Evolutionary conservation across 2,113 vertebrate species (phyloP), one percentile per base, ranked within the genome.

Genomic region (Morone saxatilis): DNA sequence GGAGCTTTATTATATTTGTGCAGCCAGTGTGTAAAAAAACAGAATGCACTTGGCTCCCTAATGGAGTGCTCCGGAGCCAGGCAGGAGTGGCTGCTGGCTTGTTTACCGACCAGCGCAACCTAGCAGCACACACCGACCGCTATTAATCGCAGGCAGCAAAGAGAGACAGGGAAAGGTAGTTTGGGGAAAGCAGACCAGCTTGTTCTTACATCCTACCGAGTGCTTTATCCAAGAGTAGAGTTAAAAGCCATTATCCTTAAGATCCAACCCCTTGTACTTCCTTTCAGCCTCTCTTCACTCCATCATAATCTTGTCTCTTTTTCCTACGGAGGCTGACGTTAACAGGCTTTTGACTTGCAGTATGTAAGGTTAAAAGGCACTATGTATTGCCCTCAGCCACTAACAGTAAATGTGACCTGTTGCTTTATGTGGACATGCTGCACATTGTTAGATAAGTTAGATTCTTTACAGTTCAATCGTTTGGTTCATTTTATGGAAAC

Each of bases 1-100:
- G 81, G 83, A 71, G 65, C 78, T 93, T 93, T 92, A 94, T 94
- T 95, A 94, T 94, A 92, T 95, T 94, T 96, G 93, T 93, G 91
- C 91, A 94, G 93, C 88, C 87, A 92, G 86, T 91, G 88, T 93
- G 80, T 79, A 80, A 84, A 80, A 86, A 61, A 78, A 77, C 51
- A 85, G 78, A 91, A 93, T 88, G 85, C 79, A 90, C 92, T 92
- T 76, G 76, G 70, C 59, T 84, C 85, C 75, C 75, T 95, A 94
- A 94, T 96, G 90, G 90, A 93, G 89, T 88, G 71, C 80, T 91
- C 68, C 38, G 1, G 67, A 80, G 83, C 86, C 72, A 74, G 81
- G 67, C 76, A 80, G 77, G 83, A 89, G 76, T n/a, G 66, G 81
- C 80, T 90, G 63, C 79, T 70, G 80, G 86, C 87, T 89, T 90